A percentile compares a stretch with the other conserved stretches of the same genome.
These are phyloP conservation scores for Nemurella pictetii DNA, from an alignment of 2,888 invertebrate genomes.

Conservation along the genomic window DNA sequence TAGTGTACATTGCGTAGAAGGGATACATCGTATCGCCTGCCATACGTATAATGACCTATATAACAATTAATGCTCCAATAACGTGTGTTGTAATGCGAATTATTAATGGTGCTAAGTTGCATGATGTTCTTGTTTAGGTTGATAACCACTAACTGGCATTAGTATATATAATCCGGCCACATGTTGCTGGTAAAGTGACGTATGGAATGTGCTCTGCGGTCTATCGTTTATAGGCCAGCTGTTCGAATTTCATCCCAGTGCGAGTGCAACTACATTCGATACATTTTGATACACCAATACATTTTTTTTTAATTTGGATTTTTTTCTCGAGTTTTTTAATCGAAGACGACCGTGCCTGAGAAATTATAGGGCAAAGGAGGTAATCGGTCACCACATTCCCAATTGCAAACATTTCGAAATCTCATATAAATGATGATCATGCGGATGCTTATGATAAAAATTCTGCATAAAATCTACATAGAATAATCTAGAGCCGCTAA, in stretches of 20 bases:
- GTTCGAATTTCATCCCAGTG: not conserved
- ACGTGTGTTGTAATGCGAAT: not conserved
- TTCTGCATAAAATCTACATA: too few relatives aligned
- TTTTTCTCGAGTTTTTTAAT: too few relatives aligned
- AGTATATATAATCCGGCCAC: slow-evolving; percentile 1
- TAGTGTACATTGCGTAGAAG: not conserved
- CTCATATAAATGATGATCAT: too few relatives aligned
- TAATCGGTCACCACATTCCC: too few relatives aligned
- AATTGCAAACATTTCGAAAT: too few relatives aligned
- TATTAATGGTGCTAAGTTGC: slow-evolving; percentile 14
- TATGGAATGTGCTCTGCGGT: not conserved
- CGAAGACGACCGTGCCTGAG: too few relatives aligned
- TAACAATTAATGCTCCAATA: not conserved
- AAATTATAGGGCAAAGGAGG: too few relatives aligned
- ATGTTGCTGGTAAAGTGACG: not conserved
- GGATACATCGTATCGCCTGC: not conserved
- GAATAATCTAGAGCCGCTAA: too few relatives aligned
- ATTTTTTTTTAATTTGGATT: too few relatives aligned
- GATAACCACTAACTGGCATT: slow-evolving; percentile 13
- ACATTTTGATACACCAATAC: not conserved
- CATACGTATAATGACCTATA: not conserved
- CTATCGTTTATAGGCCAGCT: not conserved
- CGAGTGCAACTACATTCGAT: not conserved
- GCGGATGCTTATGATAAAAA: too few relatives aligned
- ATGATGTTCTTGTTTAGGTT: slow-evolving; percentile 14